A percentile compares a stretch with the other conserved stretches of the same genome.
phyloP scores from a whole-genome alignment of 2,113 vertebrate genomes.

The Polyodon spathula region DNA sequence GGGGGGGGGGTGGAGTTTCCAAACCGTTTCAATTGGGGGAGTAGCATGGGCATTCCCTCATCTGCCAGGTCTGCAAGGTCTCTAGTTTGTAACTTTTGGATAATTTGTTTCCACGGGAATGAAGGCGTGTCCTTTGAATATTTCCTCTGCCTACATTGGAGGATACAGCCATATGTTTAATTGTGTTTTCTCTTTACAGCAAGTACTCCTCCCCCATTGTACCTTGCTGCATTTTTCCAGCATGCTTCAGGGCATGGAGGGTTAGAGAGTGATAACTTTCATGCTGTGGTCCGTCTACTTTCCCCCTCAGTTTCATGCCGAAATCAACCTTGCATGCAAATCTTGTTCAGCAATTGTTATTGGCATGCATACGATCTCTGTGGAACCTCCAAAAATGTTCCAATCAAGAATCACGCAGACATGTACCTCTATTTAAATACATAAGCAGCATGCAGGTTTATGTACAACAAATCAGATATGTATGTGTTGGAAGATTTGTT shows the following conservation, averaged over 20 bases:
- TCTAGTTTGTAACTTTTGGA: constrained; percentile 51
- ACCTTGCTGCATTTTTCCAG: constrained; percentile 3
- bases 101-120: constrained; percentile 38
- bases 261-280: neutral
- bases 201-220: neutral
- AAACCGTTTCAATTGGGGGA: constrained; percentile 30
- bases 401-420: neutral
- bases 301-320: neutral
- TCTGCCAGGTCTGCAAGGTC: constrained; percentile 58
- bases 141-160: constrained; percentile 50
- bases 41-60: constrained; percentile 43
- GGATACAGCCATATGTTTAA: constrained; percentile 43
- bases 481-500: neutral
- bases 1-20: constrained; percentile 14
- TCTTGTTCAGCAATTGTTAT: neutral
- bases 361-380: neutral
- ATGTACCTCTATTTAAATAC: neutral
- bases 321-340: too few species aligned
- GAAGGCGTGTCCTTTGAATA: constrained; percentile 38
- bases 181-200: constrained; percentile 13
- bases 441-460: neutral
- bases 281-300: neutral
- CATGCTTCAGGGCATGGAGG: constrained; percentile 19
- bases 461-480: neutral
- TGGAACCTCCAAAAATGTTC: neutral